Evolutionary conservation across 2,797 vertebrate genomes (phyloP), one percentile per base, ranked within the genome.

Genomic region (Anabacerthia variegaticeps): DNA sequence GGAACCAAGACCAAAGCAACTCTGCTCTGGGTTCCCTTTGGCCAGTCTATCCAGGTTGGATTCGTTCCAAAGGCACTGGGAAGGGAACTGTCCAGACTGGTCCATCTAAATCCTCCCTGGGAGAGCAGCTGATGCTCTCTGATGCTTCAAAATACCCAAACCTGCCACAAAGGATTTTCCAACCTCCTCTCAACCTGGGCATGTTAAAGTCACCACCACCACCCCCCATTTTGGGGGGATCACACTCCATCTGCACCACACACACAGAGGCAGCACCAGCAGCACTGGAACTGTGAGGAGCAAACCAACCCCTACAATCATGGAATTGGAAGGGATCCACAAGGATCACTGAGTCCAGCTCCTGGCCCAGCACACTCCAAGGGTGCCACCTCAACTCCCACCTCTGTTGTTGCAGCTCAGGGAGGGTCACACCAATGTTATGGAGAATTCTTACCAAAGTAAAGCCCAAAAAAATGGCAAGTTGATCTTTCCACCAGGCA

Each of bases 221-320:
- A 46, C 10, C 20, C 16, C 3, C 7, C 18, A 2, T 12, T 51
- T 1, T 10, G 59, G 12, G 49, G 34, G 34, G 26, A 2, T 8
- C 28, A 13, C n/a, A 1, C 14, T 20, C 22, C 36, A 9, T 9
- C 7, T 44, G 37, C 44, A n/a, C 39, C 43, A 21, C 43, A 37
- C 51, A 7, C 39, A 20, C 30, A 77, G 32, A 55, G 61, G n/a
- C 37, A 14, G 0, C 26, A 44, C 0, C 2, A 88, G 56, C 36
- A 68, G 46, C 32, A 10, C 1, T 30, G 4, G 4, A 39, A 66
- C 2, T 4, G 11, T 2, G 21, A 85, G 15, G 21, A 72, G 66
- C 27, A 41, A 22, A 82, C 15, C 2, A 37, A 39, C 13, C 43
- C 62, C 34, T 34, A 46, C 14, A n/a, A 36, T 44, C 62, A 67